Base-by-base conservation (phyloP, 2,888 invertebrate species). In the Eilema caniola region DNA sequence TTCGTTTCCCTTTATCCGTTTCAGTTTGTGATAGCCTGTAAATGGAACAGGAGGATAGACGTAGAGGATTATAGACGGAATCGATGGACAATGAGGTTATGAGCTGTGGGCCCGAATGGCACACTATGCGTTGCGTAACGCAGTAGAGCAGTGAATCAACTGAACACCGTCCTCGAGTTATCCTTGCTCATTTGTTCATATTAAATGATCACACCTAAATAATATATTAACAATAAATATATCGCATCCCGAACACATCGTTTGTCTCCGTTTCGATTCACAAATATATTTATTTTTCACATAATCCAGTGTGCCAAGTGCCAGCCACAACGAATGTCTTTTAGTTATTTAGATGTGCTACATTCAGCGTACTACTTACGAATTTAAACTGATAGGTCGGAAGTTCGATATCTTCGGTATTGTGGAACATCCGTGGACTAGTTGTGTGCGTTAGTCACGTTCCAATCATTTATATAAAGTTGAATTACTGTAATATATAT, bases 71-170 rank as follows among this genome's bases (percentile, higher is more conserved):
- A 84, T 78, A 80, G 83, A 77, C 83, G 87, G 88, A 92, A 91
- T 91, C 91, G 89, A 91, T 91, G 91, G 88, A 87, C 89, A 90
- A 90, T 80, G 90, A 91, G 92, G 89, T 91, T 90, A 89, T 86
- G 86, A 86, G 79, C 85, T 82, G 87, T 89, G 87, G 85, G 87
- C 86, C 85, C 83, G 84, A 83, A 87, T 71, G 72, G 70, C 57
- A 69, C 66, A 65, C 61, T 67, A 56, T 71, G 57, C 73, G 72
- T 66, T 60, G 62, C 60, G 41, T 67, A 61, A 61, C 47, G 33
- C 25, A n/a, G 28, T 56, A 8, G 23, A n/a, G 41, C 41, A 81
- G 73, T 76, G 66, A 71, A 33, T 70, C 74, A 81, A 79, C 72
- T 81, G 59, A 16, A 67, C 57, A 56, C 56, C 31, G 64, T 61